Base-by-base conservation (phyloP, 2,888 invertebrate species). In the Agrochola lychnidis region DNA sequence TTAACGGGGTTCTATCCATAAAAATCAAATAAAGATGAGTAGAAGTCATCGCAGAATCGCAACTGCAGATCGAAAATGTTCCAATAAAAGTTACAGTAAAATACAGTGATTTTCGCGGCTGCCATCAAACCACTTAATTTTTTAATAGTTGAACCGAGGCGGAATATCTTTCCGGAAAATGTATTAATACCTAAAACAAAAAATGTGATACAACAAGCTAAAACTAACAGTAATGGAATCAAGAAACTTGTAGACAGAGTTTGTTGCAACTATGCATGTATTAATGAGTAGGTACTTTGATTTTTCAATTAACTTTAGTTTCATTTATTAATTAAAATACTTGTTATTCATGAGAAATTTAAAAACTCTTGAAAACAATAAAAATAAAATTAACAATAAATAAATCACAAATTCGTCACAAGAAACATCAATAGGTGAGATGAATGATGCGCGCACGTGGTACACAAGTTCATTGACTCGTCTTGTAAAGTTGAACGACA, bases 401-500 rank as follows among this genome's bases (percentile, higher is more conserved):
- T 16, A 14, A 75, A 48, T 75, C 25, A 53, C 61, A 69, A 59
- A 25, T 4, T 67, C 42, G 36, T 25, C 9, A 36, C n/a, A 71
- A 79, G 16, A n/a, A 71, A 51, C 14, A 53, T 22, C 7, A n/a
- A 42, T 45, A 51, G 30, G 16, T 25, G 14, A 53, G 10, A 73
- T 67, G 42, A 79, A 73, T 67, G 51, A 66, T 61, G 48, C 40
- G 36, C 30, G 48, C 68, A 66, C 76, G 76, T 76, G 59, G n/a
- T 48, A 36, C 40, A 45, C 57, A 62, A 77, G 76, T 81, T 81
- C 64, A 73, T 77, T 87, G 87, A 78, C 76, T 76, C 51, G 70
- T 48, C 10, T 36, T 56, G 67, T 66, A 81, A 82, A 84, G 82
- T 86, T 79, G 79, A 86, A 87, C 72, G 87, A 86, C 89, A 84